Evolutionary conservation across 2,797 vertebrate species (phyloP).

Genomic region (Amniataba percoides): DNA sequence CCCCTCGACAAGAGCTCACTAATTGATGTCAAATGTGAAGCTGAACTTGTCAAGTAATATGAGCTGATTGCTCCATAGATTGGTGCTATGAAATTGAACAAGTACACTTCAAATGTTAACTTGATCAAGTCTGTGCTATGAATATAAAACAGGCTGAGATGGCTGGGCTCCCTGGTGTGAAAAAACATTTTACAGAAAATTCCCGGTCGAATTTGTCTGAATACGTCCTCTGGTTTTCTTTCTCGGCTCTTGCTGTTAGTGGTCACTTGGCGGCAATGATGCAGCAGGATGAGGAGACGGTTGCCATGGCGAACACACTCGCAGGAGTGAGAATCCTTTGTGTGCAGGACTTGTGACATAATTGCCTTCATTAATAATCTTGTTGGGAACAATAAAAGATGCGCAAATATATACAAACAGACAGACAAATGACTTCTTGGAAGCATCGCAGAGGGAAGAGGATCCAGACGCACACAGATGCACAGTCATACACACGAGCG

Average conservation of each 20-base stretch:
- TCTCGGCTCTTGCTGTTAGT: slow-evolving; percentile 29
- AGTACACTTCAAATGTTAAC: slow-evolving; percentile 44
- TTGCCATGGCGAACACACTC: slow-evolving; percentile 69
- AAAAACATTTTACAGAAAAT: not conserved
- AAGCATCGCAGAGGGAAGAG: not conserved
- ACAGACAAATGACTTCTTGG: slow-evolving; percentile 1
- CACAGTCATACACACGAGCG: not conserved
- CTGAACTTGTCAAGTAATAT: slow-evolving; percentile 51
- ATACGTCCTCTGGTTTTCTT: slow-evolving; percentile 26
- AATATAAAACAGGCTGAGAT: slow-evolving; percentile 41
- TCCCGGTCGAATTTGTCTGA: slow-evolving; percentile 8
- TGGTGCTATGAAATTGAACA: slow-evolving; percentile 49
- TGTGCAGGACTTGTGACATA: slow-evolving; percentile 52
- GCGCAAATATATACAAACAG: slow-evolving; percentile 18
- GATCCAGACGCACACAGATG: not conserved
- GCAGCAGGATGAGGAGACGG: slow-evolving; percentile 57
- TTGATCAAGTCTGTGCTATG: slow-evolving; percentile 34
- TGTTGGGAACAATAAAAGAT: slow-evolving; percentile 35
- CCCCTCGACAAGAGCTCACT: slow-evolving; percentile 52
- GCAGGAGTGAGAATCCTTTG: slow-evolving; percentile 39
- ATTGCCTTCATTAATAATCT: slow-evolving; percentile 56
- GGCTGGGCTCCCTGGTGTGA: too few species aligned
- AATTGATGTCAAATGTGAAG: slow-evolving; percentile 65
- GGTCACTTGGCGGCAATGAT: slow-evolving; percentile 48
- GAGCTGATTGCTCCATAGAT: slow-evolving; percentile 53